Percentiles rank a stretch among this genome's conserved stretches.
Conservation (phyloP, 2,888 invertebrate genomes). For the Thereva nobilitata region DNA sequence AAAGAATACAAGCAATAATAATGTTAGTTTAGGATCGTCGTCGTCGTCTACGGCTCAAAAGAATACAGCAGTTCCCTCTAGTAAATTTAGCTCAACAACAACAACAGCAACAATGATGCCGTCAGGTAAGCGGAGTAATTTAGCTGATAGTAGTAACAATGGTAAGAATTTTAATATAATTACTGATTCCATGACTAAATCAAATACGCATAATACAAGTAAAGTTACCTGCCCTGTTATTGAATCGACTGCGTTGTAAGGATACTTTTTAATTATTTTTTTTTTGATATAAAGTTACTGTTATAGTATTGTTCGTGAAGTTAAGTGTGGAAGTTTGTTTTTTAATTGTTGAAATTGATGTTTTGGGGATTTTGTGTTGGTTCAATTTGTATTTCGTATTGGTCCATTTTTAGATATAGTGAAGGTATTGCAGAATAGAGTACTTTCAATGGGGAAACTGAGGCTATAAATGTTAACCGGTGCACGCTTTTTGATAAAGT, state of each 20-base stretch:
- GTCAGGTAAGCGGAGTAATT: slow-evolving; percentile 11
- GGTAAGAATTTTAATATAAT: background rate
- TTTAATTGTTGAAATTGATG: too few relatives aligned
- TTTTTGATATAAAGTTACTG: too few relatives aligned
- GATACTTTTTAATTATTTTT: background rate
- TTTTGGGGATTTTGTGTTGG: too few relatives aligned
- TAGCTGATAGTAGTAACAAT: background rate
- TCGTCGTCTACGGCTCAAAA: background rate
- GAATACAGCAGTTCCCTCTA: background rate
- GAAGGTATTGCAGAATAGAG: too few relatives aligned
- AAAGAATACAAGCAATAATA: slow-evolving; percentile 19
- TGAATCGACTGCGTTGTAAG: slow-evolving; percentile 38
- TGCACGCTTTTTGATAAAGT: too few relatives aligned
- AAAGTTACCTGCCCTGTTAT: slow-evolving; percentile 29
- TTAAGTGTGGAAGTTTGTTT: too few relatives aligned
- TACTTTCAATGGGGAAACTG: too few relatives aligned
- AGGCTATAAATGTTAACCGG: too few relatives aligned
- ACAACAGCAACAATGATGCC: background rate
- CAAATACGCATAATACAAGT: slow-evolving; percentile 5
- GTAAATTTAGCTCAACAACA: slow-evolving; percentile 6
- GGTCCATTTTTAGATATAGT: too few relatives aligned
- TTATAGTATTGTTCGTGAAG: too few relatives aligned
- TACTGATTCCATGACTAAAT: background rate
- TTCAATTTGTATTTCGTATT: too few relatives aligned
- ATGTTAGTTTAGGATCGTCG: slow-evolving; percentile 10